These are phyloP conservation scores for Tympanuchus pallidicinctus DNA, from an alignment of 2,113 vertebrate species.

Conservation along the genomic window DNA sequence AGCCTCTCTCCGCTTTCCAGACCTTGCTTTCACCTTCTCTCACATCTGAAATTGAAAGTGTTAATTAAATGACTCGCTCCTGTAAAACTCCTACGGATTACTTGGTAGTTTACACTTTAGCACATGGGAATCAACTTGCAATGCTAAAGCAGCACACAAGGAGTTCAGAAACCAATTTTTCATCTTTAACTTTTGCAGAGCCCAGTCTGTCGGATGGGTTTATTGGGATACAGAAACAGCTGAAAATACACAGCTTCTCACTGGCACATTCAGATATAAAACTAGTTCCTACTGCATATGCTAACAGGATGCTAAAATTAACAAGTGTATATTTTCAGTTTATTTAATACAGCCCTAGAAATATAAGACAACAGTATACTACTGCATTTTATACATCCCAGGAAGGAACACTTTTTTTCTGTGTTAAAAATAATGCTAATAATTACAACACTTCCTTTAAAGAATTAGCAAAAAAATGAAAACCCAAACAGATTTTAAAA, in stretches of 20 bases:
- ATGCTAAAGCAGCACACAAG: neutral
- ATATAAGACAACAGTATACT: accelerated
- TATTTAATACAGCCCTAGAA: neutral
- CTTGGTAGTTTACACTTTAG: slow-evolving; percentile 30
- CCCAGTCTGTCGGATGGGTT: neutral
- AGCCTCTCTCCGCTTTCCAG: slow-evolving; percentile 11
- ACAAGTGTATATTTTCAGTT: neutral
- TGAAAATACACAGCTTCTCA: neutral
- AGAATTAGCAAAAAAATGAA: neutral
- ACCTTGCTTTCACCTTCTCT: slow-evolving; percentile 36
- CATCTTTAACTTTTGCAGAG: neutral
- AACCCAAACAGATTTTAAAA: neutral
- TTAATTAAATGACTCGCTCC: slow-evolving; percentile 56
- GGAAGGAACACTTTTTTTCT: neutral
- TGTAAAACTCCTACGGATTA: slow-evolving; percentile 22
- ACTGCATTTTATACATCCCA: neutral
- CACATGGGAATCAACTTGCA: neutral
- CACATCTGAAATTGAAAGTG: slow-evolving; percentile 56
- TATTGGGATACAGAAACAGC: neutral
- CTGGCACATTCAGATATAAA: neutral
- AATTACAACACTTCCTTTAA: neutral
- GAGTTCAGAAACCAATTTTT: neutral
- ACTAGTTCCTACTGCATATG: neutral
- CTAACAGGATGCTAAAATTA: neutral
- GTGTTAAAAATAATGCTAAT: neutral